These are phyloP conservation scores for Aramus guarauna DNA, from an alignment of 2,113 vertebrate species.

Conservation along the genomic window DNA sequence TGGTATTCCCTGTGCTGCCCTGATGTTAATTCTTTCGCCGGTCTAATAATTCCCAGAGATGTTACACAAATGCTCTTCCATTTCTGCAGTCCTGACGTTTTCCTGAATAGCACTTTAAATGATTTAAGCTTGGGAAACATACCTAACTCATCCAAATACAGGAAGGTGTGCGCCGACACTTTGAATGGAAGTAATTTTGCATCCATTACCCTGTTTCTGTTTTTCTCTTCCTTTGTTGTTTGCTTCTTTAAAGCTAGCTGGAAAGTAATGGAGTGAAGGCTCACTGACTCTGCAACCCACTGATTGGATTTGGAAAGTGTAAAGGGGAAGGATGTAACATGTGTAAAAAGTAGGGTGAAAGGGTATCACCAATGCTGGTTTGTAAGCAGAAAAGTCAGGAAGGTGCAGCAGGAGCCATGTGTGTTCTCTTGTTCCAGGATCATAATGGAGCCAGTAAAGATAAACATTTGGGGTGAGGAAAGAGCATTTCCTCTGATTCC, in stretches of 20 bases:
- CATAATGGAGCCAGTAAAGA: slow-evolving; percentile 1
- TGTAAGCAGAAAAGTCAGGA: background rate
- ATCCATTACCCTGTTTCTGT: background rate
- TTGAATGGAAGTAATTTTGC: background rate
- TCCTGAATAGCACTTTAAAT: background rate
- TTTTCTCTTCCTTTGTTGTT: background rate
- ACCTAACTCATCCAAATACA: background rate
- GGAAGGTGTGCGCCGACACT: fast-evolving
- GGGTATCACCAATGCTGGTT: background rate
- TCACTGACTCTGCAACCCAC: background rate
- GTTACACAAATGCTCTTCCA: background rate
- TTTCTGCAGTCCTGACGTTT: background rate
- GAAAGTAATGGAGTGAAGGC: background rate
- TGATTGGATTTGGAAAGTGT: background rate
- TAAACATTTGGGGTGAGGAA: slow-evolving; percentile 25
- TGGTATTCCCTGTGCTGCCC: background rate
- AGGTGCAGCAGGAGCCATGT: background rate
- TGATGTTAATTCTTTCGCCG: background rate
- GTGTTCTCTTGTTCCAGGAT: background rate
- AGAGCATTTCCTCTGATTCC: slow-evolving; percentile 27
- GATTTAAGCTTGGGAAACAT: background rate
- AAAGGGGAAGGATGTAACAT: background rate
- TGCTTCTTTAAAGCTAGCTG: background rate
- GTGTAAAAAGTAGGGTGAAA: background rate
- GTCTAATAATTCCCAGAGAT: background rate